phyloP scores from a whole-genome alignment of 2,888 invertebrate species.

The Empis stercorea region DNA sequence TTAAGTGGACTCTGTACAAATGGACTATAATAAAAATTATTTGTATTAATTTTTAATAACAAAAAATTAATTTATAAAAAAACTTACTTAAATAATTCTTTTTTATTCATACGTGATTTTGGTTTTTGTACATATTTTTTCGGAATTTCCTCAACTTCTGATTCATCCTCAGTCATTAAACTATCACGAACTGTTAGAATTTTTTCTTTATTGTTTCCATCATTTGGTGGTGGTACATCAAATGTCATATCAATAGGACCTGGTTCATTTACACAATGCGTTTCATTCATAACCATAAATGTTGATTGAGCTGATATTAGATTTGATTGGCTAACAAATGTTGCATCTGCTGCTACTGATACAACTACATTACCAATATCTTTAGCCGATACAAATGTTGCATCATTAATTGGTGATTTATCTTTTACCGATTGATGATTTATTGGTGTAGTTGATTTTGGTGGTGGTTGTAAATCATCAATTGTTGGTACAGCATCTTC shows the following conservation, averaged over 20 bases:
- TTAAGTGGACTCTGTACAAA: slow-evolving; percentile 46
- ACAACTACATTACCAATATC: slow-evolving; percentile 14
- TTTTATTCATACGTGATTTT: slow-evolving; percentile 27
- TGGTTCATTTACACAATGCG: slow-evolving; percentile 3
- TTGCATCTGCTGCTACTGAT: slow-evolving; percentile 17
- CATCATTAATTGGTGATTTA: slow-evolving; percentile 7
- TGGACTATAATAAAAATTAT: slow-evolving; percentile 34
- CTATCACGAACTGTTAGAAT: slow-evolving; percentile 16
- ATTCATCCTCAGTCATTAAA: slow-evolving; percentile 32
- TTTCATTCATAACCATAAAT: slow-evolving; percentile 13
- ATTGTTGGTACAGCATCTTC: slow-evolving; percentile 34
- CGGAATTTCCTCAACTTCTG: slow-evolving; percentile 16
- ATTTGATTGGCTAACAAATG: slow-evolving; percentile 17
- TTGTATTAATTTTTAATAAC: background rate
- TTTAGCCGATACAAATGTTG: slow-evolving; percentile 11
- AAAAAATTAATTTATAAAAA: background rate
- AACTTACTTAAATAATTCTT: slow-evolving; percentile 32
- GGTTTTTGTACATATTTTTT: slow-evolving; percentile 5
- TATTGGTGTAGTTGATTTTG: background rate
- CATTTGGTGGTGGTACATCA: slow-evolving; percentile 10
- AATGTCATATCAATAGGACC: slow-evolving; percentile 17
- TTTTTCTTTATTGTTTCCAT: background rate
- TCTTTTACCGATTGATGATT: slow-evolving; percentile 1
- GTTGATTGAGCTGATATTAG: slow-evolving; percentile 16
- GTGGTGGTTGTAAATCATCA: background rate